These are phyloP conservation scores for Chelidonichthys spinosus DNA, from an alignment of 2,797 vertebrate genomes.

Conservation along the genomic window DNA sequence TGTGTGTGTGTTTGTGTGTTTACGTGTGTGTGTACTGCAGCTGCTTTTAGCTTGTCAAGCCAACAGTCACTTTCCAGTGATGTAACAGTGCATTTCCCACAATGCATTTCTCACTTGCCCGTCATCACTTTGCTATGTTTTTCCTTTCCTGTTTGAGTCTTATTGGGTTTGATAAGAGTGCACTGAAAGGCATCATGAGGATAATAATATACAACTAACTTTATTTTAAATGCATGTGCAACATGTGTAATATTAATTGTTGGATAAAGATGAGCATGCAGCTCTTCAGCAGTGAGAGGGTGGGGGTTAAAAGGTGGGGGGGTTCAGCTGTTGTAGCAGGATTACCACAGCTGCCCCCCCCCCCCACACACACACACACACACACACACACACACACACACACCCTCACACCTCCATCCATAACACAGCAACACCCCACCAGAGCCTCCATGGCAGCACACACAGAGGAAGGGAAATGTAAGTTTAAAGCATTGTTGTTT, in stretches of 20 bases:
- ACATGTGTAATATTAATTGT: too few species aligned
- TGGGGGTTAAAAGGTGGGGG: background rate
- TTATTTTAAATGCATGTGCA: too few species aligned
- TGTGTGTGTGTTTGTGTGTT: conserved; percentile 22
- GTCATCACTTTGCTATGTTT: background rate
- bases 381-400: too few species aligned
- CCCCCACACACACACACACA: background rate
- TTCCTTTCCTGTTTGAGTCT: too few species aligned
- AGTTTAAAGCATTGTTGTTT: background rate
- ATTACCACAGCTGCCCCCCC: conserved; percentile 29
- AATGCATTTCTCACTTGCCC: conserved; percentile 26
- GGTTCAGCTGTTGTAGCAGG: conserved; percentile 50
- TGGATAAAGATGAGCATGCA: too few species aligned
- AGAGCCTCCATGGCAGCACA: background rate
- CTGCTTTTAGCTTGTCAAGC: conserved; percentile 54
- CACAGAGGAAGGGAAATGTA: too few species aligned
- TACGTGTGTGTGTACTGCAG: conserved; percentile 50
- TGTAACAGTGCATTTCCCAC: conserved; percentile 31
- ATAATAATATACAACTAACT: too few species aligned
- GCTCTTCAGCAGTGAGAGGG: background rate
- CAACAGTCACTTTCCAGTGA: conserved; percentile 46
- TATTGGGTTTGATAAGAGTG: too few species aligned
- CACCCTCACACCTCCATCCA: background rate
- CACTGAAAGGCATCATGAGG: too few species aligned
- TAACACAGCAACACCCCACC: background rate